Base-by-base conservation (phyloP, 2,113 vertebrate species). In the Pardalotus punctatus region DNA sequence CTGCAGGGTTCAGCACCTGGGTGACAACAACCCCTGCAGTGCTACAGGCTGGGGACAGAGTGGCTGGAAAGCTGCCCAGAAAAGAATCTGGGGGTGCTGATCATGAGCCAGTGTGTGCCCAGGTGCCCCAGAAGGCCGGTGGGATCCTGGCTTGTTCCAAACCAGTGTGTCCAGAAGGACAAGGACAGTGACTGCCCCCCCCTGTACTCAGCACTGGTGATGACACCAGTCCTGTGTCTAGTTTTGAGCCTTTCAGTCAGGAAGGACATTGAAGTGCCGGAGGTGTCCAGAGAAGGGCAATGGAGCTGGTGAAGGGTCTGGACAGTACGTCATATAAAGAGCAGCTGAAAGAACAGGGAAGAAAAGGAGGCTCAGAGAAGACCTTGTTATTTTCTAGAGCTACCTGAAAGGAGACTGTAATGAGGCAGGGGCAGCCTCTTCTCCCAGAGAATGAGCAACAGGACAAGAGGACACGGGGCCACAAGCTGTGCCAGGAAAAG, bases 81-180 rank as follows among this genome's bases (percentile, higher is more conserved):
- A 66, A 74, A 89, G 15, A 33, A 24, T 2, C 45, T 25, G 38
- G 9, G 16, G 6, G 7, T 40, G n/a, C 9, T 27, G n/a, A 6
- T 7, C 45, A 15, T 15, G 78, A 60, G 33, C n/a, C 45, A 67
- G 24, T 0, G 0, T 18, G 16, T 29, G n/a, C 9, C 15, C 24
- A 36, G 1, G 2, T 24, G 45, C 38, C 38, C 45, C 33, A 57
- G 43, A 50, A 36, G 25, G 12, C 9, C 12, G 16, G 2, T 25
- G 48, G 42, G 22, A 10, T 33, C n/a, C 35, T 50, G 35, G 24
- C 9, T 50, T 36, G 5, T 11, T 11, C 27, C 33, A 33, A 88
- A 13, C 28, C 22, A 65, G 10, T 4, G 27, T 29, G 19, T 33
- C 51, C 35, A 27, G 38, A 28, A 17, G n/a, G 45, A 60, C 5